Base-by-base conservation (phyloP, 2,113 vertebrate genomes). In the Brienomyrus longianalis region DNA sequence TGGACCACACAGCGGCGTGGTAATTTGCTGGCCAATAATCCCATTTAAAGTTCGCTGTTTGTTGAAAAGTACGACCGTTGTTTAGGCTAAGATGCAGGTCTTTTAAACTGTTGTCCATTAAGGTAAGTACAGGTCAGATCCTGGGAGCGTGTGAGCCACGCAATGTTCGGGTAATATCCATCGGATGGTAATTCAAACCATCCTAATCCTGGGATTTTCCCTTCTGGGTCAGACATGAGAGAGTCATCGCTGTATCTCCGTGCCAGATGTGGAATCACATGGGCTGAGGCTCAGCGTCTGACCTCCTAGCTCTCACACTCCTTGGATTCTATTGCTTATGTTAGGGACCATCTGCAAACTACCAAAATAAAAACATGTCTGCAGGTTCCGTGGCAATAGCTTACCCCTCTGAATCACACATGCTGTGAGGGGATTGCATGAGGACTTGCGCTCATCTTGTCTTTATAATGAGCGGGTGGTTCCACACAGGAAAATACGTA, bases 211-310 rank as follows among this genome's bases (percentile, higher is more conserved):
- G 66, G 70, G 59, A 62, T 86, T 54, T 85, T 43, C 88, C 45
- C 70, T 89, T 56, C 59, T 74, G n/a, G 52, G 39, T 86, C 87
- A 77, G 56, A 85, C 43, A 52, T 45, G 17, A 59, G 84, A 43
- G 66, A 88, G 35, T 77, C 86, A 54, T 45, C 85, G 9, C 17
- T 52, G n/a, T 11, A 70, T 88, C 66, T 54, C 31, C 35, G 21
- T n/a, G 86, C 85, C 89, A 90, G 51, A 87, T 90, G 85, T 90
- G 86, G 66, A 80, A 8, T 88, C 89, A 90, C 48, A 80, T 87
- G 47, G 35, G 74, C 74, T 35, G n/a, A 0, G 86, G 9, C 23
- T 87, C 48, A 9, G 86, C 6, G 70, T 59, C 66, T 56, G 27
- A 27, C 15, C 8, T 31, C 66, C 50, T n/a, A 56, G 17, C 45